phyloP scores from a whole-genome alignment of 1,140 invertebrate genomes.

The Helicoverpa armigera region DNA sequence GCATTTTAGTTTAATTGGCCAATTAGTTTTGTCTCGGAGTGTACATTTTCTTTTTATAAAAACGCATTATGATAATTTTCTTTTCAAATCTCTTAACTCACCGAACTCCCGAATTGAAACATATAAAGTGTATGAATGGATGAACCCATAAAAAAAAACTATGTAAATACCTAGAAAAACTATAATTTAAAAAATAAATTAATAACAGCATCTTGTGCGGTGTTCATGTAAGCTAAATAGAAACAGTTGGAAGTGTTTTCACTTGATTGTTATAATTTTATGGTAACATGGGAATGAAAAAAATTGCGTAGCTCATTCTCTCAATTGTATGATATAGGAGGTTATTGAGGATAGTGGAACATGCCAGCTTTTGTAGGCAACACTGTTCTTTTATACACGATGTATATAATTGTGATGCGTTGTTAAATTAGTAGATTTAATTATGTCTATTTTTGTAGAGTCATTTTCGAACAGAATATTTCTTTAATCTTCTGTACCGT shows the following conservation, averaged over 20 bases:
- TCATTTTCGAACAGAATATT: no score
- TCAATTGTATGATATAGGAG: slow-evolving; percentile 11
- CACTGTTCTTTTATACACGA: neutral
- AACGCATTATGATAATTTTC: no score
- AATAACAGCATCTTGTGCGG: neutral
- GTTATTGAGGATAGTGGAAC: slow-evolving; percentile 32
- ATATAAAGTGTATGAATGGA: no score
- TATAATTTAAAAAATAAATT: no score
- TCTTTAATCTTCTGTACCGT: no score
- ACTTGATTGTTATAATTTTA: slow-evolving; percentile 37
- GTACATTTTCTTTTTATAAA: no score
- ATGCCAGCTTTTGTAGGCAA: neutral
- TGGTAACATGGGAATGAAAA: slow-evolving; percentile 35
- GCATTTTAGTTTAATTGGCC: neutral
- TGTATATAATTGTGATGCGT: no score
- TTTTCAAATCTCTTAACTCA: no score
- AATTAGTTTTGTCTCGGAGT: neutral
- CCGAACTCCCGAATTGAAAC: no score
- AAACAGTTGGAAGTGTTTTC: slow-evolving; percentile 19
- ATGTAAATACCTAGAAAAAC: no score
- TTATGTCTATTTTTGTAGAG: no score
- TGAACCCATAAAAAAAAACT: neutral
- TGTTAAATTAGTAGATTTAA: no score
- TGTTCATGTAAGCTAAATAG: neutral
- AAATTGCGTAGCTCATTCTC: slow-evolving; percentile 6